phyloP scores from a whole-genome alignment of 1,140 invertebrate species.

The Brachionus rotundiformis region DNA sequence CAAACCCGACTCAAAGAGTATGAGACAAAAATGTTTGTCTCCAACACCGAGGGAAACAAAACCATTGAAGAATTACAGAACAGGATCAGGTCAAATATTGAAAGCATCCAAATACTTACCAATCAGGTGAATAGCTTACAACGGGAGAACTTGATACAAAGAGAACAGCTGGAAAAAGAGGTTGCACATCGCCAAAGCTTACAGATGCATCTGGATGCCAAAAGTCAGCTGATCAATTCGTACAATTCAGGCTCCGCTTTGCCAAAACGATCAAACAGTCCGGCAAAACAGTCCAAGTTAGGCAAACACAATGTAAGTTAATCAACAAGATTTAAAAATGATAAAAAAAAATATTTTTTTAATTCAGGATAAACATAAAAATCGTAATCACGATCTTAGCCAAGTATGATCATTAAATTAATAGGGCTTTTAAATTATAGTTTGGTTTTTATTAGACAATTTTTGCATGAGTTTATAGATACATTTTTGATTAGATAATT shows the following conservation, averaged over 20 bases:
- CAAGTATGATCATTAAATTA: not conserved
- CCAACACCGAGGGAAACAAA: constrained; percentile 31
- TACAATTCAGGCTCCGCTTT: not conserved
- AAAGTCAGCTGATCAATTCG: constrained; percentile 58
- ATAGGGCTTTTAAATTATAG: not conserved
- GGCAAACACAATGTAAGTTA: not conserved
- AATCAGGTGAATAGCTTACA: constrained; percentile 58
- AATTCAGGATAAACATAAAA: constrained; percentile 1
- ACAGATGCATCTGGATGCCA: constrained; percentile 61
- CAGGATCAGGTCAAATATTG: constrained; percentile 39
- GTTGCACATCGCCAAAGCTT: constrained; percentile 58
- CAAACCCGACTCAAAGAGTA: constrained; percentile 61
- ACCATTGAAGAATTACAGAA: constrained; percentile 48
- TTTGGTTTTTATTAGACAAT: not conserved
- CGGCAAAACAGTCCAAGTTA: not conserved
- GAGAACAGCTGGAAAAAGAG: constrained; percentile 60
- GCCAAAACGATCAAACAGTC: not conserved
- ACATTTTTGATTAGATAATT: too few relatives aligned
- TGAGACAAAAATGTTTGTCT: constrained; percentile 57
- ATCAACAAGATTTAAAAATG: not conserved
- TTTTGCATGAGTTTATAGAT: not conserved
- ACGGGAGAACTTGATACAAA: constrained; percentile 59
- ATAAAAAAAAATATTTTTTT: not conserved
- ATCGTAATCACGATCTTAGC: not conserved
- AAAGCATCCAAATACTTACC: constrained; percentile 42